Conservation (phyloP, 2,113 vertebrate genomes). For the Hippotragus niger region DNA sequence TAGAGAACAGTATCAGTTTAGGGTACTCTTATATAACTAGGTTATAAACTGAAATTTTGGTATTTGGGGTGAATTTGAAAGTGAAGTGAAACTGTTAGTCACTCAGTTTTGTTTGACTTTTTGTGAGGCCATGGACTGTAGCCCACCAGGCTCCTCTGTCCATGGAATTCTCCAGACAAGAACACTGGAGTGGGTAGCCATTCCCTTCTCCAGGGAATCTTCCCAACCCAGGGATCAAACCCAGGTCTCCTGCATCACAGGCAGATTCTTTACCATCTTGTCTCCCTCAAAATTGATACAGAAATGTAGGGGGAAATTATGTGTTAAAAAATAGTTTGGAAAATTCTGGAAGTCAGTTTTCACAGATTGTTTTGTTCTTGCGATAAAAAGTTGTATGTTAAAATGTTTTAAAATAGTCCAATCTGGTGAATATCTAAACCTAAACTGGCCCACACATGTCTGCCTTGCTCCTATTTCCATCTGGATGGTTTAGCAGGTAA, state of each 20-base stretch:
- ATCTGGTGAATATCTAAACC: not conserved
- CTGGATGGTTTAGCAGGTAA: not conserved
- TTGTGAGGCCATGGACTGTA: not conserved
- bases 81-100: not conserved
- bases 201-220: not conserved
- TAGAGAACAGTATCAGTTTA: not conserved
- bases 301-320: not conserved
- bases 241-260: not conserved
- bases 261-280: not conserved
- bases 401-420: not conserved
- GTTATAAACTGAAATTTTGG: not conserved
- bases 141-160: not conserved
- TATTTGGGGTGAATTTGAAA: constrained; percentile 18
- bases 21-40: not conserved
- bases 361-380: not conserved
- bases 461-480: not conserved
- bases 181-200: not conserved
- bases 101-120: not conserved
- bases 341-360: not conserved
- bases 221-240: not conserved
- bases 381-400: not conserved
- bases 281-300: not conserved
- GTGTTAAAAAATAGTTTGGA: constrained; percentile 6
- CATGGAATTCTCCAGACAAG: not conserved
- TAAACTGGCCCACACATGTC: not conserved